Evolutionary conservation across 2,113 vertebrate genomes (phyloP), one percentile per base, ranked within the genome.

Genomic region (Eidolon helvum): DNA sequence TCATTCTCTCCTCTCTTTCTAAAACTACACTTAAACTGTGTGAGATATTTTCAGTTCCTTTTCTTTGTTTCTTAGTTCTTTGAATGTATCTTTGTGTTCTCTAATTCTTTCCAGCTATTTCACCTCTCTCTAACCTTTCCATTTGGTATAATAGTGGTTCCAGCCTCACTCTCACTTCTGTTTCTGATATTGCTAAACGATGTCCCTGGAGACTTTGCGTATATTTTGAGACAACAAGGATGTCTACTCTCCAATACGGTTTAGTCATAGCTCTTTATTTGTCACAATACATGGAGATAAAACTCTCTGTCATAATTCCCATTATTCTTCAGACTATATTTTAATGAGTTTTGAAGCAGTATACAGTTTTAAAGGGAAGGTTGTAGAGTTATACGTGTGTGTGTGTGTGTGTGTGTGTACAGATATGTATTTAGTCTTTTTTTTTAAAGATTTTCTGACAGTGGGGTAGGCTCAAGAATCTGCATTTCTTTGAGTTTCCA

Each of bases 111-210:
- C 22, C 12, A 88, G 7, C 26, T 77, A 1, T 94, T 19, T 55
- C 45, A 78, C 5, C 66, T 15, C 40, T 92, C n/a, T 86, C 63
- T 92, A 50, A 35, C n/a, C 4, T 95, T 95, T 59, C 30, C 53
- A 43, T 61, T 94, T 48, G 48, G 22, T 85, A 21, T 66, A 71
- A 40, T 66, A 83, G 22, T 57, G 53, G 26, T 84, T 94, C 24
- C 8, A 82, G 24, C 21, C 53, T 96, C 24, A 92, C 4, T 33
- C 45, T 5, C 5, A 71, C 3, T 92, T 92, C 43, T 91, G 26
- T 96, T 48, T 96, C 55, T 91, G 18, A 79, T 87, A 57, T 1
- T 93, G 69, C 66, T 45, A 95, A 84, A 66, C 92, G 38, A 24
- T 89, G 4, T 82, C 53, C 22, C 18, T 84, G 12, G 48, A 35